Evolutionary conservation across 1,140 invertebrate genomes (phyloP), one percentile per base, ranked within the genome.

Genomic region (Lasioglossum albipes): DNA sequence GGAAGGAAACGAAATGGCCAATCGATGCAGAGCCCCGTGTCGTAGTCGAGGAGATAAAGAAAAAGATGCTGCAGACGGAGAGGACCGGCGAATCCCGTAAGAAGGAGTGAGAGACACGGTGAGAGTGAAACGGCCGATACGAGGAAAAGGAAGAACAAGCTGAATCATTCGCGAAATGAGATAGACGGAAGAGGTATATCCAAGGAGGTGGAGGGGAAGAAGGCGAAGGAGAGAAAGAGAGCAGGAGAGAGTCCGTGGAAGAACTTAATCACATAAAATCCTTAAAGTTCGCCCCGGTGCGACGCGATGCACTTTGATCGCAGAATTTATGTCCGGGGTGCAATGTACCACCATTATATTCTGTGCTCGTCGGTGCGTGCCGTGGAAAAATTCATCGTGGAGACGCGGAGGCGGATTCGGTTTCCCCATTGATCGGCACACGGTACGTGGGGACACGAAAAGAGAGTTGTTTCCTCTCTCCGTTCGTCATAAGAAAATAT

Each of bases 251-350:
- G 45, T 12, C 68, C n/a, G 70, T 79, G 65, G 82, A 64, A 75
- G 81, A 89, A 86, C 82, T 90, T 89, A 89, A 90, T 89, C 89
- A 79, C 82, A 85, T 89, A 87, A 90, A 89, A 90, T 89, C 73
- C 84, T 90, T 89, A 89, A 90, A 88, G 84, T 89, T 89, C 79
- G 70, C 72, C 79, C 64, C 64, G 79, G 75, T 68, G 82, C 86
- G 85, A 86, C 84, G 88, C 86, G 82, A 86, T 86, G 82, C 79
- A 86, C 87, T 89, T 84, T 89, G 87, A 89, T 89, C 84, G 75
- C 36, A 75, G 75, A 89, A 90, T 90, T 89, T 90, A 89, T 89
- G 84, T 88, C n/a, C 86, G 61, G 69, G 73, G 81, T 81, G 86
- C 88, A 87, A 84, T 78, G 86, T 84, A 85, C 86, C 85, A 72